Evolutionary conservation across 1,140 invertebrate species (phyloP), one percentile per base, ranked within the genome.

Genomic region (Drosophila arizonae): DNA sequence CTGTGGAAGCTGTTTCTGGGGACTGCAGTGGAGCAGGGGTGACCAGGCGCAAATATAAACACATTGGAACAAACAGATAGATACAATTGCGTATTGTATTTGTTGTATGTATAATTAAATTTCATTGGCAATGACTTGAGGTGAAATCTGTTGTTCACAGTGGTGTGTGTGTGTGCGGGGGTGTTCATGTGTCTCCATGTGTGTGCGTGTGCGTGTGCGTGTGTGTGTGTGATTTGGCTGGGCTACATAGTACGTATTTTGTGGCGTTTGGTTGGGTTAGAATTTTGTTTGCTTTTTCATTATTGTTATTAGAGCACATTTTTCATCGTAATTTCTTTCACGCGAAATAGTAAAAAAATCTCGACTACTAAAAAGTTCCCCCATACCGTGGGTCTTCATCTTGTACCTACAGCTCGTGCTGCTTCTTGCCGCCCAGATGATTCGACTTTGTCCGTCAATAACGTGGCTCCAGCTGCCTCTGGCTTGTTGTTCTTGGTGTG

Each of bases 231-330:
- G 33, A 55, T 54, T 13, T 60, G 55, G 30, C 39, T 51, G 30
- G 45, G 52, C 28, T 63, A 61, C 56, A 70, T 55, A 55, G 56
- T 82, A 72, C 79, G 68, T 50, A 64, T 64, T 50, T 74, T 77
- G 67, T 46, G 74, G 56, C 61, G 46, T 68, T 78, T 66, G 62
- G 60, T 69, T 73, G 54, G 72, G 30, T 58, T 57, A 54, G 56
- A 63, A 46, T 76, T 74, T 86, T 85, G 81, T 85, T 85, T 85
- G 81, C 81, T 86, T 86, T 77, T 85, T 81, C 77, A 86, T 85
- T 86, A 85, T 85, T 85, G 81, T 85, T 85, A 85, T 85, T 85
- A 85, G 81, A 85, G 81, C 81, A 85, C 81, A 85, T 85, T 85
- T 86, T 85, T 85, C 81, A 81, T 77, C 81, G 81, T 85, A 85